phyloP scores from a whole-genome alignment of 2,797 vertebrate genomes.

The Fistularia commersonii region DNA sequence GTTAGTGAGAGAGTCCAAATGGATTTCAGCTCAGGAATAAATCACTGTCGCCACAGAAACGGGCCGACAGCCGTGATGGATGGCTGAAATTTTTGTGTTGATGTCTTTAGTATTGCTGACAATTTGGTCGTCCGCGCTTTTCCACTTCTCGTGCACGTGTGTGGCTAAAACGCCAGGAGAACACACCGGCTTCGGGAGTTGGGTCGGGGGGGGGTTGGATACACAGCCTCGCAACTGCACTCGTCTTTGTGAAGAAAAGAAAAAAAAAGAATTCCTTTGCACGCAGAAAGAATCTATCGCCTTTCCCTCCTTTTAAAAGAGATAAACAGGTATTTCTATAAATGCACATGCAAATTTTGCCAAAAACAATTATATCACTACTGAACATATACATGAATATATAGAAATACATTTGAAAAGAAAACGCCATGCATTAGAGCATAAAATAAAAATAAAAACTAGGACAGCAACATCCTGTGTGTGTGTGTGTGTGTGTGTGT shows the following conservation, averaged over 20 bases:
- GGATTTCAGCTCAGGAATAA: constrained; percentile 78
- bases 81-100: constrained; percentile 80
- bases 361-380: not conserved
- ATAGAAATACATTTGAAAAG: not conserved
- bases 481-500: constrained; percentile 1
- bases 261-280: no score
- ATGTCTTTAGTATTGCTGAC: constrained; percentile 84
- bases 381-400: not conserved
- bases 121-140: constrained; percentile 79
- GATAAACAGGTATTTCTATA: no score
- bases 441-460: not conserved
- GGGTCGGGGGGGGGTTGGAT: no score
- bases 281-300: no score
- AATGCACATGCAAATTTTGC: no score
- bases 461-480: not conserved
- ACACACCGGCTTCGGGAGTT: no score
- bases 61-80: constrained; percentile 79
- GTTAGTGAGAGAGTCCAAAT: constrained; percentile 65
- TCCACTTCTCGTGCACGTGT: constrained; percentile 63
- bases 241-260: no score
- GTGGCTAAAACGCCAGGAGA: no score
- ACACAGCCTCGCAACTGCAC: no score
- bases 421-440: not conserved
- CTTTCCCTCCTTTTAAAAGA: no score
- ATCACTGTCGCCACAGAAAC: constrained; percentile 81